Base-by-base conservation (phyloP, 2,113 vertebrate genomes). In the Haliaeetus leucogaster region DNA sequence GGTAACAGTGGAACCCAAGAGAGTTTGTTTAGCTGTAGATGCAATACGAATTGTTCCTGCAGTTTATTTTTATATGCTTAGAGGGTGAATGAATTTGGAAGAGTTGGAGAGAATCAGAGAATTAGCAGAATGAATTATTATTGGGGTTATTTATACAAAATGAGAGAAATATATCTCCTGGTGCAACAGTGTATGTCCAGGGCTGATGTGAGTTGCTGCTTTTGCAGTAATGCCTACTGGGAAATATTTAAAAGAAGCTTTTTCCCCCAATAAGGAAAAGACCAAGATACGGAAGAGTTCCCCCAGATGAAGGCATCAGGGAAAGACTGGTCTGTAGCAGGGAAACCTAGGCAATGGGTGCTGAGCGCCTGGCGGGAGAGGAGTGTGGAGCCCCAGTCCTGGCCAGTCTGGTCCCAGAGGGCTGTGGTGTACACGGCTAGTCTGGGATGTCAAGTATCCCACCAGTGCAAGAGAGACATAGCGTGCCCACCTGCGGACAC, bases 41-140 rank as follows among this genome's bases (percentile, higher is more conserved):
- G 82, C 55, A 90, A 66, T 34, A 52, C 12, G 42, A 96, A 93
- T 97, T 96, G 76, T 97, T 87, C 45, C 79, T 81, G 55, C 45
- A 59, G 50, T 89, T 96, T 95, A 89, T 97, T 93, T 95, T 86
- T 67, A 71, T 29, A n/a, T 40, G 18, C 26, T 93, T 86, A 71
- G 22, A 67, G 88, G 32, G 38, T 50, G 26, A 93, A 88, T 42
- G 70, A 79, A 20, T 80, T 93, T 95, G 74, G 40, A 93, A 89
- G 42, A 76, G 16, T 36, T 16, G 9, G 81, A 82, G 50, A 89
- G 59, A 86, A 67, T 62, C 27, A 12, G 63, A 90, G 52, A 95
- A 89, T 82, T 70, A 82, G 42, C 62, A 79, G 50, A 85, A 89
- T 73, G 16, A 88, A 77, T 77, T 82, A 82, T 84, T 84, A 79